Percentiles rank a stretch among this genome's conserved stretches.
phyloP scores from a whole-genome alignment of 1,140 invertebrate genomes.

The Aphidius ervi region DNA sequence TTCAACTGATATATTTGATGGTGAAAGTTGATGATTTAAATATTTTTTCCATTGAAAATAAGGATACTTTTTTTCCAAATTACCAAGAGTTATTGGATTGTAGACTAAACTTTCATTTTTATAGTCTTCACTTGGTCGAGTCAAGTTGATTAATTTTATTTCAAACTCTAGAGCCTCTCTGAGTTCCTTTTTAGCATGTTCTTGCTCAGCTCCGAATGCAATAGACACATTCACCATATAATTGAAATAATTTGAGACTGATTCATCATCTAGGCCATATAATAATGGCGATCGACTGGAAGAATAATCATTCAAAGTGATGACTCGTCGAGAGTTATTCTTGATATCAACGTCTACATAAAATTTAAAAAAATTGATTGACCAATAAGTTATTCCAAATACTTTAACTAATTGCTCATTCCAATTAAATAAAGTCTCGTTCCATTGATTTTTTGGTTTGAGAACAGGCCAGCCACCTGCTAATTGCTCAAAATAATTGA shows the following conservation, averaged over 20 bases:
- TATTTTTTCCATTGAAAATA: slow-evolving; percentile 57
- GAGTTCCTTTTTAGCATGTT: too few species aligned
- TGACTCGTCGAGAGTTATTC: slow-evolving; percentile 61
- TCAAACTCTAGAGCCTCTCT: too few species aligned
- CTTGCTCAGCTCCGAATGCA: too few species aligned
- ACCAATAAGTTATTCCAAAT: slow-evolving; percentile 72
- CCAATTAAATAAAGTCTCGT: slow-evolving; percentile 71
- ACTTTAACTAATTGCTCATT: slow-evolving; percentile 77
- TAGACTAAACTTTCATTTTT: slow-evolving; percentile 44
- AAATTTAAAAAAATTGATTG: slow-evolving; percentile 89
- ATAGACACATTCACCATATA: too few species aligned
- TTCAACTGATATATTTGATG: slow-evolving; percentile 27
- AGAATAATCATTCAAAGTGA: too few species aligned
- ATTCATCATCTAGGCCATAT: too few species aligned
- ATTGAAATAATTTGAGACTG: too few species aligned
- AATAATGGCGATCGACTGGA: too few species aligned
- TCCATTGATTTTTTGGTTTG: slow-evolving; percentile 68
- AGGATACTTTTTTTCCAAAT: slow-evolving; percentile 52
- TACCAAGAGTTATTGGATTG: slow-evolving; percentile 60
- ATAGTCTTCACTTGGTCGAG: too few species aligned
- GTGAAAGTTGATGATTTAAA: slow-evolving; percentile 51
- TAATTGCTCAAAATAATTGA: slow-evolving; percentile 66
- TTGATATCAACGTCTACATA: too few species aligned
- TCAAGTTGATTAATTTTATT: too few species aligned
- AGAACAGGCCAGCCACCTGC: slow-evolving; percentile 91